Evolutionary conservation across 2,888 invertebrate genomes (phyloP).

Genomic region (Diplolepis rosae): DNA sequence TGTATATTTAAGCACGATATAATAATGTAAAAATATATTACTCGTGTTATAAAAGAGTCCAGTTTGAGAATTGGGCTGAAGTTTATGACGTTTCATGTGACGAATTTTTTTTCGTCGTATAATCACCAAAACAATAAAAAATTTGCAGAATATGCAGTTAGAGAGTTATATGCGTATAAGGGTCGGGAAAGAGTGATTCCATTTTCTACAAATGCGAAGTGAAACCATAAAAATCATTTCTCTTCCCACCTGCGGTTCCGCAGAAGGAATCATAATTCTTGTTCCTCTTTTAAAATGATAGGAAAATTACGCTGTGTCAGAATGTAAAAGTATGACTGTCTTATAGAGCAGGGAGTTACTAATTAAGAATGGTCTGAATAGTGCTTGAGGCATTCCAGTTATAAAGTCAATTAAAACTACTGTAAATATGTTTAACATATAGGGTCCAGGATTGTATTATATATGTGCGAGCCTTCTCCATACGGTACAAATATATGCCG

Average conservation of each 20-base stretch:
- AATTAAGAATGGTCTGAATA: slow-evolving; percentile 39
- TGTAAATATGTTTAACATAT: slow-evolving; percentile 31
- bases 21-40: no score
- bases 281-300: slow-evolving; percentile 14
- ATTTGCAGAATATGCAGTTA: not conserved
- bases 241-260: not conserved
- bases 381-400: slow-evolving; percentile 29
- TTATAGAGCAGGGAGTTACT: slow-evolving; percentile 13
- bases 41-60: no score
- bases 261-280: slow-evolving; percentile 12
- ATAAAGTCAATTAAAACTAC: slow-evolving; percentile 45
- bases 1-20: no score
- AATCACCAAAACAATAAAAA: no score
- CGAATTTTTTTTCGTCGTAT: no score
- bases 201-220: not conserved
- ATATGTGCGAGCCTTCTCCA: not conserved
- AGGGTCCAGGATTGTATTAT: not conserved
- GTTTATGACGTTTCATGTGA: no score
- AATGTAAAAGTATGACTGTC: slow-evolving; percentile 12
- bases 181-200: not conserved
- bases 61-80: no score
- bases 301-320: slow-evolving; percentile 23
- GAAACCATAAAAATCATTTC: not conserved
- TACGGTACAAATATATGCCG: slow-evolving; percentile 15
- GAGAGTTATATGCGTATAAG: not conserved